phyloP scores from a whole-genome alignment of 2,888 invertebrate genomes.

The Diaprepes abbreviatus region DNA sequence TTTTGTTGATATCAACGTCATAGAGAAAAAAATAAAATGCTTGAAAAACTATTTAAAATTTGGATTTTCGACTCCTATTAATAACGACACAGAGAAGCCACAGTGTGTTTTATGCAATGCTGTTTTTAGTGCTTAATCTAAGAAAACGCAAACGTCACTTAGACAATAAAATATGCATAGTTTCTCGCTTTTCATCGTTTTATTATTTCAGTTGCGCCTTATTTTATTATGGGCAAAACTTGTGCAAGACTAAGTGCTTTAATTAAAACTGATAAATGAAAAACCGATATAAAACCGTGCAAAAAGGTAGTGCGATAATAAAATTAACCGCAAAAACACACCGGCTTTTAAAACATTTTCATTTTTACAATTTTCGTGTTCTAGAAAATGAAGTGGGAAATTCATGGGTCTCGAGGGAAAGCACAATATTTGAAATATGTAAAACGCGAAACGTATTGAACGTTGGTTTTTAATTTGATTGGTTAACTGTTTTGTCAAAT shows the following conservation, averaged over 20 bases:
- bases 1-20: too few relatives aligned
- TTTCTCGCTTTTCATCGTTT: too few relatives aligned
- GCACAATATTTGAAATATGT: slow-evolving; percentile 14
- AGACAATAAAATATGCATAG: too few relatives aligned
- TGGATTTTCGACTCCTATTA: too few relatives aligned
- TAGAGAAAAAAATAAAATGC: too few relatives aligned
- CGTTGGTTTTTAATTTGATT: slow-evolving; percentile 6
- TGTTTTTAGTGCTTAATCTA: too few relatives aligned
- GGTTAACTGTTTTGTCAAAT: background rate
- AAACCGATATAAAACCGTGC: background rate
- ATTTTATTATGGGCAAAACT: too few relatives aligned
- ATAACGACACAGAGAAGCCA: too few relatives aligned
- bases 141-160: too few relatives aligned
- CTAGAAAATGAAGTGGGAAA: slow-evolving; percentile 24
- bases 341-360: slow-evolving; percentile 25
- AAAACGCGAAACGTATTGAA: background rate
- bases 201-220: too few relatives aligned
- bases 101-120: too few relatives aligned
- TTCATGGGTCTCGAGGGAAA: slow-evolving; percentile 7
- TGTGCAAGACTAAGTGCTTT: background rate
- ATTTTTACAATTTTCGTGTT: slow-evolving; percentile 18
- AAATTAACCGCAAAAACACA: slow-evolving; percentile 30
- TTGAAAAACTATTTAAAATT: too few relatives aligned
- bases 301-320: slow-evolving; percentile 17
- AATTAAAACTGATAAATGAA: slow-evolving; percentile 1